Percentiles rank a stretch among this genome's conserved stretches.
Evolutionary conservation across 2,888 invertebrate species (phyloP).

Genomic region (Neuroscelio doddi): DNA sequence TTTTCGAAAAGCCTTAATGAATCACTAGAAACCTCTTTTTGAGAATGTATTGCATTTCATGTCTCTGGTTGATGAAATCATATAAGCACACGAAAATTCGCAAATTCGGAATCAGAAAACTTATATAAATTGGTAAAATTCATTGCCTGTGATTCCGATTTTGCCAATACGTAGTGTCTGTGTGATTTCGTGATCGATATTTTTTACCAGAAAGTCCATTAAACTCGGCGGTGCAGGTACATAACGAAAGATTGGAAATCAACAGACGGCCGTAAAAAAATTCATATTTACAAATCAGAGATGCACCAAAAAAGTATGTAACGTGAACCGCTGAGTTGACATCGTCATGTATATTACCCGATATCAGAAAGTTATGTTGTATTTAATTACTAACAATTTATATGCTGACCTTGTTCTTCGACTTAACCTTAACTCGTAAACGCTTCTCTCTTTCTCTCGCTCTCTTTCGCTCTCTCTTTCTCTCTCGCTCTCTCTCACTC

Average conservation of each 20-base stretch:
- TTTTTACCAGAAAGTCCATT: background rate
- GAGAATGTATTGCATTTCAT: conserved; percentile 28
- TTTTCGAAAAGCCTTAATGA: conserved; percentile 33
- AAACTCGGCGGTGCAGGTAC: background rate
- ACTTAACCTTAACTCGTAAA: no score
- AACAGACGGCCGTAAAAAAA: background rate
- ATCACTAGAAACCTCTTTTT: no score
- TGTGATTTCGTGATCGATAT: background rate
- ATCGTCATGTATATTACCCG: background rate
- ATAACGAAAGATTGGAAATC: background rate
- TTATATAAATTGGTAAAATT: background rate
- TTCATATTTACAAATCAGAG: no score
- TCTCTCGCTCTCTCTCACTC: background rate
- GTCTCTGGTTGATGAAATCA: conserved; percentile 16
- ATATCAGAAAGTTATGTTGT: no score
- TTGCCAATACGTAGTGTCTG: background rate
- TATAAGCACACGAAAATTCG: background rate
- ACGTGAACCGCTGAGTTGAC: background rate
- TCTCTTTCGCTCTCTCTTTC: background rate
- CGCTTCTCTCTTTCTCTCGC: no score
- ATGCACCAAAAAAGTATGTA: background rate
- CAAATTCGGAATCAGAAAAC: no score
- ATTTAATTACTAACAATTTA: no score
- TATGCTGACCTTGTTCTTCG: background rate
- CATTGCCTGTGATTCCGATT: background rate